Evolutionary conservation across 2,797 vertebrate genomes (phyloP).

Genomic region (Anomalospiza imberbis): DNA sequence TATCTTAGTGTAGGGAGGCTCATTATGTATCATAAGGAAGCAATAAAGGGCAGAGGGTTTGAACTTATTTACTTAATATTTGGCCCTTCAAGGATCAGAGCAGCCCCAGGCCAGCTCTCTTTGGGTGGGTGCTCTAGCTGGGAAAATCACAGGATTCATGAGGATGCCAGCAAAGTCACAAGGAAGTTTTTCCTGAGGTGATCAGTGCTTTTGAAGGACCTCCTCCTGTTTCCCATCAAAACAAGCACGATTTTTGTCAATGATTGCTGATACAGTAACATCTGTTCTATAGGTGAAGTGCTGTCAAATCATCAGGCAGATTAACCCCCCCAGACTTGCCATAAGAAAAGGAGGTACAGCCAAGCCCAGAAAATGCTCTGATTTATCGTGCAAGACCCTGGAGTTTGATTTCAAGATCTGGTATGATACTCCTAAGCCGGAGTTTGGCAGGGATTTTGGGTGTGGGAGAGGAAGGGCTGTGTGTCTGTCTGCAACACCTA

Average conservation of each 20-base stretch:
- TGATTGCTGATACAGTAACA: background rate
- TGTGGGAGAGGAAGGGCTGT: conserved; percentile 15
- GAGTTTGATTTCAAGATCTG: background rate
- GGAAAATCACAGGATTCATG: background rate
- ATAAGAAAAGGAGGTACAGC: background rate
- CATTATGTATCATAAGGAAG: conserved; percentile 27
- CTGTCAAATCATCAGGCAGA: background rate
- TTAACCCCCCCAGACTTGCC: background rate
- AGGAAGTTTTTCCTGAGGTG: background rate
- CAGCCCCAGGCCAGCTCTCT: background rate
- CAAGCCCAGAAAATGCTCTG: background rate
- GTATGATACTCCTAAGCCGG: background rate
- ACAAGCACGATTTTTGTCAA: background rate
- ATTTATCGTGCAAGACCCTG: background rate
- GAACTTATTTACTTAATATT: conserved; percentile 15
- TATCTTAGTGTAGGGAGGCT: background rate
- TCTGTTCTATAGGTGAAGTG: background rate
- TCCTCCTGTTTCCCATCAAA: background rate
- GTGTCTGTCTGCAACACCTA: conserved; percentile 2
- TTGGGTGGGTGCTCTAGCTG: background rate
- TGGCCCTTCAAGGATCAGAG: background rate
- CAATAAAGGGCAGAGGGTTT: conserved; percentile 12
- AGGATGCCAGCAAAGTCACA: background rate
- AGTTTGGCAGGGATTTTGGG: conserved; percentile 6
- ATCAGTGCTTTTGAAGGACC: background rate